A percentile compares a stretch with the other conserved stretches of the same genome.
These are phyloP conservation scores for Phrixothrix hirtus DNA, from an alignment of 2,888 invertebrate species.

Conservation along the genomic window DNA sequence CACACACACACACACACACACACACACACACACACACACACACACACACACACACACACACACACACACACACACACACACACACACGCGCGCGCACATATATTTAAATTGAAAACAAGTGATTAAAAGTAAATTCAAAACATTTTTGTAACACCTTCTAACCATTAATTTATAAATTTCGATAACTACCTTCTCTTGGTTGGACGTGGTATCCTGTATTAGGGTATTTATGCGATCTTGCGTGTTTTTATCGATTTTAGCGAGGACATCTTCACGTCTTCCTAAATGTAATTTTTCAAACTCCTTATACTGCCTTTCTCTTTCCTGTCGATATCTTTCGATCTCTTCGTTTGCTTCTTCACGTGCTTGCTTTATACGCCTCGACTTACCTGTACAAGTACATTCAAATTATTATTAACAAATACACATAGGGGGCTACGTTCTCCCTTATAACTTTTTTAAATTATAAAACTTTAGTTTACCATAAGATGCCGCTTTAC, in stretches of 20 bases:
- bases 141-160: background rate
- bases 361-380: slow-evolving; percentile 53
- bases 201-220: slow-evolving; percentile 44
- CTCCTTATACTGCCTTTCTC: slow-evolving; percentile 51
- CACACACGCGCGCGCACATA: background rate
- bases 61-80: too few relatives aligned
- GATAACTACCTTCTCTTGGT: slow-evolving; percentile 47
- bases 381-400: slow-evolving; percentile 55
- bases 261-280: slow-evolving; percentile 51
- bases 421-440: too few relatives aligned
- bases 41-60: too few relatives aligned
- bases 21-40: too few relatives aligned
- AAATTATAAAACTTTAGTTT: too few relatives aligned
- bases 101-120: background rate
- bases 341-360: slow-evolving; percentile 54
- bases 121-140: background rate
- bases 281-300: slow-evolving; percentile 54
- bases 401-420: too few relatives aligned
- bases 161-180: background rate
- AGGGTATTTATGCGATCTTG: slow-evolving; percentile 45
- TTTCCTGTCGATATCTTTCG: slow-evolving; percentile 50
- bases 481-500: too few relatives aligned
- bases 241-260: slow-evolving; percentile 53
- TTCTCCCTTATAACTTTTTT: too few relatives aligned
- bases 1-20: too few relatives aligned